Evolutionary conservation across 2,888 invertebrate species (phyloP).

Genomic region (Drosophila testacea): DNA sequence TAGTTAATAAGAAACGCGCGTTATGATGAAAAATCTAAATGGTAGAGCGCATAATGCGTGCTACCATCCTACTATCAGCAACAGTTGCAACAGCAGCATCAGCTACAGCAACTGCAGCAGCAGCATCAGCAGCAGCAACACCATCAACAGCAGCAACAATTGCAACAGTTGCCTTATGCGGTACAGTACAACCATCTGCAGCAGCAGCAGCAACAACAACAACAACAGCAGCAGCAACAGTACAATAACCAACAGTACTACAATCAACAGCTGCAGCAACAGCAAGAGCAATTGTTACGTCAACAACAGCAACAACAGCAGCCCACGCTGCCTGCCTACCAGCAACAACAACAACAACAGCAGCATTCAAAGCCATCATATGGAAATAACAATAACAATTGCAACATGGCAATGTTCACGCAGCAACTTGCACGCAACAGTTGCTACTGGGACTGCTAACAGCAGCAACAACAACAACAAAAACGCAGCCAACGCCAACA

Average conservation of each 20-base stretch:
- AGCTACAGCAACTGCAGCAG: slow-evolving; percentile 34
- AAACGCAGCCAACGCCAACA: slow-evolving; percentile 41
- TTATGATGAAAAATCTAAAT: slow-evolving; percentile 78
- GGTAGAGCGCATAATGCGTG: slow-evolving; percentile 79
- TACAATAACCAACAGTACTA: slow-evolving; percentile 36
- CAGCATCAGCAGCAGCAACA: slow-evolving; percentile 41
- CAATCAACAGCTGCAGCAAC: slow-evolving; percentile 36
- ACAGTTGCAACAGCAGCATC: slow-evolving; percentile 49
- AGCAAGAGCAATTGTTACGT: slow-evolving; percentile 67
- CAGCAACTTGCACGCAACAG: slow-evolving; percentile 64
- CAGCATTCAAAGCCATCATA: slow-evolving; percentile 51
- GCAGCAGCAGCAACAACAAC: slow-evolving; percentile 52
- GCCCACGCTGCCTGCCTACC: slow-evolving; percentile 64
- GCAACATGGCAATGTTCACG: slow-evolving; percentile 51
- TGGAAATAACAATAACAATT: slow-evolving; percentile 38
- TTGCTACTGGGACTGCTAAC: slow-evolving; percentile 52
- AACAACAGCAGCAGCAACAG: slow-evolving; percentile 27
- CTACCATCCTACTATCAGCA: slow-evolving; percentile 74
- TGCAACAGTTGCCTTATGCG: slow-evolving; percentile 24
- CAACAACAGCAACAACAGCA: slow-evolving; percentile 52
- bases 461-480: slow-evolving; percentile 41
- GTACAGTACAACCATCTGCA: slow-evolving; percentile 49
- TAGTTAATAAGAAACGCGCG: slow-evolving; percentile 43
- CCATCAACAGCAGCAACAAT: slow-evolving; percentile 27
- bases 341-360: slow-evolving; percentile 58